Evolutionary conservation across 2,113 vertebrate genomes (phyloP).

Genomic region (Vulpes lagopus): DNA sequence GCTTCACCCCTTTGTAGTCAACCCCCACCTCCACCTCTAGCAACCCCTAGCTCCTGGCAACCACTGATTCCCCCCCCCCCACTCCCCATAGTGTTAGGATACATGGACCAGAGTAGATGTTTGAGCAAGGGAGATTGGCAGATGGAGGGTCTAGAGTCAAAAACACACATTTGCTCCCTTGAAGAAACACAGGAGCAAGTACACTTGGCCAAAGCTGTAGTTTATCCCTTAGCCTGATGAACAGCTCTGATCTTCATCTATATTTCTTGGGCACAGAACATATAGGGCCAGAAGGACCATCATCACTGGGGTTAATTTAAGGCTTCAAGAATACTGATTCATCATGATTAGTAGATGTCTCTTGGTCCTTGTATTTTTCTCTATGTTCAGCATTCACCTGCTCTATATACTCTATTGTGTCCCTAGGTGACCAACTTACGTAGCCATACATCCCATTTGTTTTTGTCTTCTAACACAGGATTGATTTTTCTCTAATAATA

Average conservation of each 20-base stretch:
- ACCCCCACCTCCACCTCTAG: accelerated
- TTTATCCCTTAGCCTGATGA: not conserved
- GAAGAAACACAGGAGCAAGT: not conserved
- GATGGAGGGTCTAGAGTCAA: not conserved
- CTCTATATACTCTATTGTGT: not conserved
- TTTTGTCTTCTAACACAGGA: not conserved
- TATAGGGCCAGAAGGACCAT: not conserved
- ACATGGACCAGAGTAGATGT: not conserved
- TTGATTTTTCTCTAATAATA: not conserved
- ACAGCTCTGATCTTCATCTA: not conserved
- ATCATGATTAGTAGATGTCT: not conserved
- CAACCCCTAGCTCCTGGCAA: not conserved
- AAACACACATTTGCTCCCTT: not conserved
- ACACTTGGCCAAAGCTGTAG: too few species aligned
- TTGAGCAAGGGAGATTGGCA: not conserved
- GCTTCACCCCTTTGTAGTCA: not conserved
- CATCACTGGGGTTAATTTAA: not conserved
- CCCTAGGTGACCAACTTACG: not conserved
- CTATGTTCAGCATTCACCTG: not conserved
- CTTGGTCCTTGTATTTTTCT: not conserved
- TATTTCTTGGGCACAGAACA: not conserved
- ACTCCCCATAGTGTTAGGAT: accelerated
- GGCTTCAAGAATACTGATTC: not conserved
- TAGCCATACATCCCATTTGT: not conserved
- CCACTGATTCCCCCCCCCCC: not conserved